Percentiles rank a stretch among this genome's conserved stretches.
Conservation (phyloP, 2,113 vertebrate genomes). For the Sinocyclocheilus maitianheensis region DNA sequence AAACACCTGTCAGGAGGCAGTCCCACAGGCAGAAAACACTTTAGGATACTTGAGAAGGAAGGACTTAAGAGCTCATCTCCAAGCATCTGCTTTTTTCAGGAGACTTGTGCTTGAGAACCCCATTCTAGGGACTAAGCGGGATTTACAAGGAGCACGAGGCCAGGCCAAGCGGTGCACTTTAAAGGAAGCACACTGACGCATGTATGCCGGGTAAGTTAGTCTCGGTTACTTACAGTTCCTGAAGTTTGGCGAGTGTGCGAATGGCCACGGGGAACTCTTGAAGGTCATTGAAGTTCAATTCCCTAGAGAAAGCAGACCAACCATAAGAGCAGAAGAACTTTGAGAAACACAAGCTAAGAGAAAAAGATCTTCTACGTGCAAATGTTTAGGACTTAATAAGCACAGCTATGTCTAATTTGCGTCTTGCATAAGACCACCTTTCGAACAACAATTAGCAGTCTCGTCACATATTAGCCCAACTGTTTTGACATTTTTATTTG, state of each 20-base stretch:
- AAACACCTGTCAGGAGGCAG: constrained; percentile 70
- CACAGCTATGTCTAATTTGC: neutral
- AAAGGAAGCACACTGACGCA: constrained; percentile 41
- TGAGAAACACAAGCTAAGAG: neutral
- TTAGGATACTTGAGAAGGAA: constrained; percentile 70
- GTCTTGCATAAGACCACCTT: neutral
- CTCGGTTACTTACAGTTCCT: constrained; percentile 88
- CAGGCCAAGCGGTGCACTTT: constrained; percentile 62
- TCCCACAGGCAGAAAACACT: constrained; percentile 71
- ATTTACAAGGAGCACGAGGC: constrained; percentile 70
- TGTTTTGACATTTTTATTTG: constrained; percentile 42
- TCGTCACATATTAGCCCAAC: neutral
- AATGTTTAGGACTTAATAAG: neutral
- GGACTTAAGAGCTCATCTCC: constrained; percentile 42
- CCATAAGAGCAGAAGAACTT: neutral
- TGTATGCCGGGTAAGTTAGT: constrained; percentile 53
- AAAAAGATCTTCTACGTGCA: neutral
- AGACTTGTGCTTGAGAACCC: constrained; percentile 75
- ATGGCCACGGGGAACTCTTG: constrained; percentile 91
- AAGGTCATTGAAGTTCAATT: constrained; percentile 93
- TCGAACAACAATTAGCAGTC: constrained; percentile 3
- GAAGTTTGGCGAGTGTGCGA: constrained; percentile 88
- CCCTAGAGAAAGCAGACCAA: constrained; percentile 72
- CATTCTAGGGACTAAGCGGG: constrained; percentile 75
- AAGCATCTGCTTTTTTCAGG: constrained; percentile 75